A percentile compares a stretch with the other conserved stretches of the same genome.
phyloP scores from a whole-genome alignment of 2,888 invertebrate genomes.

The Willowsia nigromaculata region DNA sequence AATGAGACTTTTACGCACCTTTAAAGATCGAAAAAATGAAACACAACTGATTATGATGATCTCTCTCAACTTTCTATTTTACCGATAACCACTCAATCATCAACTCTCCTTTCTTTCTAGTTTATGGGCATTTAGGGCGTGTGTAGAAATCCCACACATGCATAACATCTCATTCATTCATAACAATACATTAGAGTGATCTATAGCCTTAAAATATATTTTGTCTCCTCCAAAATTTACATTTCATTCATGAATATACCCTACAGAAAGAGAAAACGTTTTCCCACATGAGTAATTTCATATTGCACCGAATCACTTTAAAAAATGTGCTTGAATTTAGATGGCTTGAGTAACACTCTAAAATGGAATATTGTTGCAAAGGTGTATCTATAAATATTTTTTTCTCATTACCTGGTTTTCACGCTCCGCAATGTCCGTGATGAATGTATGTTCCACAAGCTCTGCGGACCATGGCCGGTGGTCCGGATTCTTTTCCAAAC shows the following conservation, averaged over 20 bases:
- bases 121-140: slow-evolving; percentile 32
- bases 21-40: neutral
- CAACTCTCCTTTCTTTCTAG: neutral
- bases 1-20: slow-evolving; percentile 69
- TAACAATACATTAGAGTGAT: neutral
- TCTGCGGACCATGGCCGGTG: slow-evolving; percentile 91
- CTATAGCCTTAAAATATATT: too few species aligned
- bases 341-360: too few species aligned
- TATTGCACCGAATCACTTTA: too few species aligned
- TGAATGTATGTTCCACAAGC: slow-evolving; percentile 91
- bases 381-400: too few species aligned
- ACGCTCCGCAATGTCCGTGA: slow-evolving; percentile 88
- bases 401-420: slow-evolving; percentile 79
- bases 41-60: too few species aligned
- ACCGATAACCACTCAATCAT: slow-evolving; percentile 2
- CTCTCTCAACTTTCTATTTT: too few species aligned
- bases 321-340: too few species aligned
- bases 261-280: too few species aligned
- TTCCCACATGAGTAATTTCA: neutral
- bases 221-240: neutral
- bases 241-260: too few species aligned
- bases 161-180: slow-evolving; percentile 20
- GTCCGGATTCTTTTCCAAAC: slow-evolving; percentile 92
- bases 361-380: too few species aligned
- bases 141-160: slow-evolving; percentile 30